phyloP scores from a whole-genome alignment of 2,113 vertebrate species.

The Vanacampus margaritifer region DNA sequence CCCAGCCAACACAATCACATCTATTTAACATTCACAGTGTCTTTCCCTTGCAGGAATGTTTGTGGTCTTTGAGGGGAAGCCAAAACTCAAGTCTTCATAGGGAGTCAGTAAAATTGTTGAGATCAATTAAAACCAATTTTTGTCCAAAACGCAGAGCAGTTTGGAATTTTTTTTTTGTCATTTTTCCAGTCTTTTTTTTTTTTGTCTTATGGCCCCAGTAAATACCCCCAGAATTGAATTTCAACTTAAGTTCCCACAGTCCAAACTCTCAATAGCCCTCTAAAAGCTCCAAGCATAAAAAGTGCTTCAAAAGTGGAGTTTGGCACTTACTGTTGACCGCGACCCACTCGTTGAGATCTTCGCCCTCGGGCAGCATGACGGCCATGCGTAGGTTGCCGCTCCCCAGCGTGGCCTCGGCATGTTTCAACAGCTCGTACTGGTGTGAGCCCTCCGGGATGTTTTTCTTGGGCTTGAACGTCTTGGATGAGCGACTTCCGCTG shows the following conservation, averaged over 20 bases:
- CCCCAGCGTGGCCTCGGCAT: slow-evolving; percentile 90
- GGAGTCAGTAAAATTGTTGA: not conserved
- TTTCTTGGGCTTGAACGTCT: slow-evolving; percentile 97
- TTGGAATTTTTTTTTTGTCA: not conserved
- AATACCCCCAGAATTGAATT: not conserved
- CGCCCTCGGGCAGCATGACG: slow-evolving; percentile 89
- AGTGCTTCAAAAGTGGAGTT: no score
- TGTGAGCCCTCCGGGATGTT: slow-evolving; percentile 94
- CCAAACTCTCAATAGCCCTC: no score
- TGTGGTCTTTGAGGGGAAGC: slow-evolving; percentile 23
- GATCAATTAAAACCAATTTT: no score
- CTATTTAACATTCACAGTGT: slow-evolving; percentile 53
- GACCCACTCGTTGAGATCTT: slow-evolving; percentile 95
- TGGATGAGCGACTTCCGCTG: slow-evolving; percentile 86
- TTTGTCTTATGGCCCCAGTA: not conserved
- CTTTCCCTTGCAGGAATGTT: slow-evolving; percentile 34
- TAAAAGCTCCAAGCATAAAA: no score
- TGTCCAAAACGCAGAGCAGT: not conserved
- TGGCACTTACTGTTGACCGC: slow-evolving; percentile 89
- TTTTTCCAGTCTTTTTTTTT: not conserved
- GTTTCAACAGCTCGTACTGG: slow-evolving; percentile 92
- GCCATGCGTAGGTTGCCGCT: slow-evolving; percentile 92
- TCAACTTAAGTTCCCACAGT: no score
- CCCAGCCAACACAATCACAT: slow-evolving; percentile 36
- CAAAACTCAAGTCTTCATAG: slow-evolving; percentile 22